Conservation (phyloP, 2,113 vertebrate genomes). For the Craseonycteris thonglongyai region DNA sequence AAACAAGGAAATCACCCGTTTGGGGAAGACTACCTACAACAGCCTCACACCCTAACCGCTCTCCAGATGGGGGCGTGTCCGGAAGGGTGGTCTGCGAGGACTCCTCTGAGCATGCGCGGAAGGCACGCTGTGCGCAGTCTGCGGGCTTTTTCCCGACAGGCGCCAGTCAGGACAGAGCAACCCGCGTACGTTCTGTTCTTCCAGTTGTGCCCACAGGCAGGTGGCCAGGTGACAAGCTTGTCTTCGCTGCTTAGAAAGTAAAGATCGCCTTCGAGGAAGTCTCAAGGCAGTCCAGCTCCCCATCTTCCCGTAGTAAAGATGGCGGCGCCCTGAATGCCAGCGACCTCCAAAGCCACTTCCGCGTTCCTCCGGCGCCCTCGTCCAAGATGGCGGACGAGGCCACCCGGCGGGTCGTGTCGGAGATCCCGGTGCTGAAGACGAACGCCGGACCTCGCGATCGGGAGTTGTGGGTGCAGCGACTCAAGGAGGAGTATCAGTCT, state of each 20-base stretch:
- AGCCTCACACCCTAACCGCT: background rate
- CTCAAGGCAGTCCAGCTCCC: background rate
- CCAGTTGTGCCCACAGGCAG: background rate
- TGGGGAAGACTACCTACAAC: background rate
- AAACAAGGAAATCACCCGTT: background rate
- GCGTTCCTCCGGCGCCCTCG: background rate
- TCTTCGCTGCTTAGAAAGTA: background rate
- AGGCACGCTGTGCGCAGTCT: background rate
- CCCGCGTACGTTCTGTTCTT: background rate
- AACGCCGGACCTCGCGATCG: slow-evolving; percentile 90
- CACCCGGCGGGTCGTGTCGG: slow-evolving; percentile 84
- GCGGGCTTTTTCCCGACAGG: background rate
- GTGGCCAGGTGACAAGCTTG: background rate
- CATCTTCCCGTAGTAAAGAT: slow-evolving; percentile 62
- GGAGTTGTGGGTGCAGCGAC: slow-evolving; percentile 89
- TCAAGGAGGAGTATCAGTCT: slow-evolving; percentile 91
- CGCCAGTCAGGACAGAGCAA: background rate
- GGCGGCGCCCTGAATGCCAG: background rate
- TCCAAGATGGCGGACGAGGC: slow-evolving; percentile 89
- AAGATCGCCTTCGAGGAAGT: background rate
- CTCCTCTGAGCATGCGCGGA: slow-evolving; percentile 59
- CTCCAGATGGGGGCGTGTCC: background rate
- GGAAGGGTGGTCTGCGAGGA: background rate
- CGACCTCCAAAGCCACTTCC: slow-evolving; percentile 41
- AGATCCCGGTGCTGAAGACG: slow-evolving; percentile 88